Percentiles rank a stretch among this genome's conserved stretches.
These are phyloP conservation scores for Octonoba sinensis DNA, from an alignment of 2,888 invertebrate species.

Conservation along the genomic window DNA sequence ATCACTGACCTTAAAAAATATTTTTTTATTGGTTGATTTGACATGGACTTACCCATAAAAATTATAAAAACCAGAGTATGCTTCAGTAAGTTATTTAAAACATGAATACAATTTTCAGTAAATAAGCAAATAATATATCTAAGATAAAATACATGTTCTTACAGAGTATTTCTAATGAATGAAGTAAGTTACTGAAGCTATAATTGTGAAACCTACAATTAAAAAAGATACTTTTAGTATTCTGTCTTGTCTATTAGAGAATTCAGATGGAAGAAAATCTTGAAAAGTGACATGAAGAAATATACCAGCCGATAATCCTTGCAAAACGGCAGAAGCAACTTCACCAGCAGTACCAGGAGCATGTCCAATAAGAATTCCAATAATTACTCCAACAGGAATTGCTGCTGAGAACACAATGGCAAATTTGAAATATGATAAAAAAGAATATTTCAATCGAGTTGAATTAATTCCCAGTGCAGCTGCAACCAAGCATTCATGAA, in stretches of 20 bases:
- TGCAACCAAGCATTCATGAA: conserved; percentile 70
- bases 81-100: no score
- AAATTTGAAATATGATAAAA: conserved; percentile 67
- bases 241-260: conserved; percentile 63
- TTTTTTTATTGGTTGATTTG: no score
- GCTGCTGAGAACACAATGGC: conserved; percentile 68
- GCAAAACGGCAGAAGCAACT: conserved; percentile 69
- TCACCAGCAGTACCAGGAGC: conserved; percentile 68
- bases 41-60: no score
- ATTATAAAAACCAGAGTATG: no score
- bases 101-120: no score
- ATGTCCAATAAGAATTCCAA: conserved; percentile 68
- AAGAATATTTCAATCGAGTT: conserved; percentile 67
- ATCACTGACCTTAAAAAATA: no score
- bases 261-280: conserved; percentile 69
- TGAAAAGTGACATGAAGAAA: conserved; percentile 71
- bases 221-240: conserved; percentile 67
- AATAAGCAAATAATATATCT: background rate
- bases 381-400: conserved; percentile 69
- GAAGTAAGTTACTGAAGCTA: conserved; percentile 55
- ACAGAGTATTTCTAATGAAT: conserved; percentile 18
- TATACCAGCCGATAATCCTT: conserved; percentile 70
- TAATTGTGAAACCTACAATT: conserved; percentile 66
- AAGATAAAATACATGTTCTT: background rate
- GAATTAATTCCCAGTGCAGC: conserved; percentile 70